Evolutionary conservation across 53 echinoderm and acorn worm species (phyloP), one percentile per base, ranked within the genome.

Genomic region (Mesocentrotus franciscanus): DNA sequence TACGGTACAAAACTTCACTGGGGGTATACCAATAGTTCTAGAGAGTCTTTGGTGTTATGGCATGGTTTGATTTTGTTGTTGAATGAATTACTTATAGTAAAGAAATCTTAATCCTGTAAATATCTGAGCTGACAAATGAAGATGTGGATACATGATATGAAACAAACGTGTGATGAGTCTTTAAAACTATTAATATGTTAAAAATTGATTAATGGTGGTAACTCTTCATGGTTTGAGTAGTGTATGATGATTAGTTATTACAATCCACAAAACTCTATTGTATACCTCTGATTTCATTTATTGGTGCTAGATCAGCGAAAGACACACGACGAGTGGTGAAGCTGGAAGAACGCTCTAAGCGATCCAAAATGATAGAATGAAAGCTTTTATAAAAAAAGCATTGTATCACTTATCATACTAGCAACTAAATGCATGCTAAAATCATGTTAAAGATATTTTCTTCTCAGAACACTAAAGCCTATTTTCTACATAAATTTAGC

Each of bases 211-310:
- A 74, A 74, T 74, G 74, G 74, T 74, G 29, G 32, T 29, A 30
- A 74, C 30, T 74, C 10, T 32, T 36, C 20, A 81, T 42, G 56
- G 59, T 87, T 55, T 32, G 29, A 24, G 56, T 87, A 58, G n/a
- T 57, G 87, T 87, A 57, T 4, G 10, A 59, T 57, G 10, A 87
- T 84, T 84, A 84, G 49, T 84, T 49, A 24, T 87, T 58, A 56
- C 58, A 57, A 87, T 29, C 24, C 57, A 87, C 57, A 27, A 0
- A 27, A 57, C 59, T 87, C 5, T 58, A 56, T n/a, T 29, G 8
- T 62, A 72, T 92, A 92, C 92, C 92, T 92, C 92, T 64, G 27
- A 92, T 92, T 55, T 92, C 76, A 75, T 75, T 92, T 24, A 92
- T 71, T 24, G 92, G 92, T 14, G 20, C n/a, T 92, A 92, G 6